Percentiles rank a stretch among this genome's conserved stretches.
phyloP scores from a whole-genome alignment of 2,888 invertebrate genomes.

The Cantharis rufa region DNA sequence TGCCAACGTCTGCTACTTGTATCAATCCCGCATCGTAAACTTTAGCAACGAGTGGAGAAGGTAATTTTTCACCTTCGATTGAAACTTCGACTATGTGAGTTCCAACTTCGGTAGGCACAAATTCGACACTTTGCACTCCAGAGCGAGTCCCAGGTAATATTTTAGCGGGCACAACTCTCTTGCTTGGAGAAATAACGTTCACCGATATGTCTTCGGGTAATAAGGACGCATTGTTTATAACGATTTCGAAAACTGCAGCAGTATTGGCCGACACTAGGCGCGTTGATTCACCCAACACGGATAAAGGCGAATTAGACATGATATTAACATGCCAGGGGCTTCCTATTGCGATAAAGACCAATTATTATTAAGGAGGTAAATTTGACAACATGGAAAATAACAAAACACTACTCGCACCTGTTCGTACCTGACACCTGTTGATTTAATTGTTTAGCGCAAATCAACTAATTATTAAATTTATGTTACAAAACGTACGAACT shows the following conservation, averaged over 20 bases:
- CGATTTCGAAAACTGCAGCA: constrained; percentile 87
- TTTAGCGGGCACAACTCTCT: constrained; percentile 79
- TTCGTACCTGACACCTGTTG: constrained; percentile 26
- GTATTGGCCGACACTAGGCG: constrained; percentile 88
- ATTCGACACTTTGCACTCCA: constrained; percentile 83
- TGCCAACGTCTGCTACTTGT: constrained; percentile 91
- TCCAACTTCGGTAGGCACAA: constrained; percentile 91
- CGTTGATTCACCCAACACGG: constrained; percentile 85
- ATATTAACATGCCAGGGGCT: constrained; percentile 95
- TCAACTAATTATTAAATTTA: constrained; percentile 4
- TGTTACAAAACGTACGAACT: constrained; percentile 8
- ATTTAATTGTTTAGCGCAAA: constrained; percentile 2
- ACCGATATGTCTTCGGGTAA: constrained; percentile 64
- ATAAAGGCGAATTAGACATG: constrained; percentile 74
- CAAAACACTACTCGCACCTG: constrained; percentile 23
- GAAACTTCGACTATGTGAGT: constrained; percentile 89
- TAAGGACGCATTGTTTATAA: constrained; percentile 65
- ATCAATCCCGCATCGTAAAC: constrained; percentile 94
- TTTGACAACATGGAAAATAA: not conserved
- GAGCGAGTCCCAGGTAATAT: constrained; percentile 80
- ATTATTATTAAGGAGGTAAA: not conserved
- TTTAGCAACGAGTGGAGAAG: constrained; percentile 89
- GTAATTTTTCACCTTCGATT: constrained; percentile 87
- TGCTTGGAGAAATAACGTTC: constrained; percentile 80
- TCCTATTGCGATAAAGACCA: constrained; percentile 60